Conservation (phyloP, 92 coral and sea anemone genomes). For the Desmophyllum pertusum region DNA sequence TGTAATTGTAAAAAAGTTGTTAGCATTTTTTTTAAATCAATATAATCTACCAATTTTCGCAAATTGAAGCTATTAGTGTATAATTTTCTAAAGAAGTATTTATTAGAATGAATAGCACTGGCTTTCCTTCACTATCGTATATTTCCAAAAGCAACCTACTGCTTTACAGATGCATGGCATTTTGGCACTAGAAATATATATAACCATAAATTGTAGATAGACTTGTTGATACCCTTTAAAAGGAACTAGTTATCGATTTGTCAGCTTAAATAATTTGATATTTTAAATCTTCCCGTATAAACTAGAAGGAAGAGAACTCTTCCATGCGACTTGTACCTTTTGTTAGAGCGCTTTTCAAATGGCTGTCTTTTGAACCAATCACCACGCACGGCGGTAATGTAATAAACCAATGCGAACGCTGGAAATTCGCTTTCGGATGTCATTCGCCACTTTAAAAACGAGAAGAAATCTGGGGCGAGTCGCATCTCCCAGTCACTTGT, state of each 20-base stretch:
- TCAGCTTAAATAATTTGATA: not conserved
- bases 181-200: not conserved
- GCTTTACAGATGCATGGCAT: too few relatives aligned
- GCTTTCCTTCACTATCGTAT: not conserved
- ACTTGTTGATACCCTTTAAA: not conserved
- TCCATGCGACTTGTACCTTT: not conserved
- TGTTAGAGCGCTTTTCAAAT: not conserved
- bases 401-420: not conserved
- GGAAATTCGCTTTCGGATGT: too few relatives aligned
- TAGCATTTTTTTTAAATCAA: not conserved
- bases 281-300: not conserved
- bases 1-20: not conserved
- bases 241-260: not conserved
- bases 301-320: not conserved
- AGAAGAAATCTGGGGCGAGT: too few relatives aligned
- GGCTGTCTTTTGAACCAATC: not conserved
- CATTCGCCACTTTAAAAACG: too few relatives aligned
- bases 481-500: too few relatives aligned
- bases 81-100: constrained; percentile 12
- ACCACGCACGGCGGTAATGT: not conserved
- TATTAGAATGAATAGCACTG: not conserved
- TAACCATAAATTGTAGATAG: not conserved
- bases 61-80: not conserved
- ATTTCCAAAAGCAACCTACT: too few relatives aligned
- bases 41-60: not conserved